These are phyloP conservation scores for Cotesia vestalis DNA, from an alignment of 1,140 invertebrate genomes.

Conservation along the genomic window DNA sequence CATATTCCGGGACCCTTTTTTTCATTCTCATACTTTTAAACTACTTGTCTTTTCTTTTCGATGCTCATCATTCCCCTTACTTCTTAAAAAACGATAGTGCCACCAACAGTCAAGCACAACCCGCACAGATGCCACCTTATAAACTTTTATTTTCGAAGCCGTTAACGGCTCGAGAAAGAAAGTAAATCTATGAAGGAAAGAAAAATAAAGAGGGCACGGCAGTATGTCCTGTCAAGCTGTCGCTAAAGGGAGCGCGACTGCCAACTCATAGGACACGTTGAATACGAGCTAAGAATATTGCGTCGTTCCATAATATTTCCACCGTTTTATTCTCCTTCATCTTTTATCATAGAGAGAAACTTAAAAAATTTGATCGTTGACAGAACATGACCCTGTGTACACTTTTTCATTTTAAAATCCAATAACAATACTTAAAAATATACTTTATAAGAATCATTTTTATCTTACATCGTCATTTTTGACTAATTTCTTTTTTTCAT, in stretches of 20 bases:
- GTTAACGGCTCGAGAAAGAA: background rate
- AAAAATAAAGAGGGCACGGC: constrained; percentile 37
- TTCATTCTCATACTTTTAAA: constrained; percentile 13
- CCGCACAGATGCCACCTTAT: constrained; percentile 49
- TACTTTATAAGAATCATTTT: no score
- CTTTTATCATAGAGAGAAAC: background rate
- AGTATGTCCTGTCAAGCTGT: constrained; percentile 65
- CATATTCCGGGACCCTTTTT: constrained; percentile 1
- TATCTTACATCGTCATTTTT: no score
- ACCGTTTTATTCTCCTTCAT: constrained; percentile 27
- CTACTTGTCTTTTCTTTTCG: constrained; percentile 20
- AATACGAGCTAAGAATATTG: constrained; percentile 62
- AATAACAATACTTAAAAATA: no score
- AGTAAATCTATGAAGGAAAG: background rate
- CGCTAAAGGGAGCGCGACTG: constrained; percentile 59
- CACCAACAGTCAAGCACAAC: constrained; percentile 3
- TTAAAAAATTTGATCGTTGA: no score
- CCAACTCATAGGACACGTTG: constrained; percentile 64
- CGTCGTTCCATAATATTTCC: constrained; percentile 46
- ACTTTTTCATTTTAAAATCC: no score
- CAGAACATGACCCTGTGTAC: no score
- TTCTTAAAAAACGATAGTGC: constrained; percentile 17
- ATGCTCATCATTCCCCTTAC: background rate
- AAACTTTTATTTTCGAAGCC: constrained; percentile 56
- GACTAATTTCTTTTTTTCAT: no score